Conservation (phyloP, 2,113 vertebrate genomes). For the Equus przewalskii region DNA sequence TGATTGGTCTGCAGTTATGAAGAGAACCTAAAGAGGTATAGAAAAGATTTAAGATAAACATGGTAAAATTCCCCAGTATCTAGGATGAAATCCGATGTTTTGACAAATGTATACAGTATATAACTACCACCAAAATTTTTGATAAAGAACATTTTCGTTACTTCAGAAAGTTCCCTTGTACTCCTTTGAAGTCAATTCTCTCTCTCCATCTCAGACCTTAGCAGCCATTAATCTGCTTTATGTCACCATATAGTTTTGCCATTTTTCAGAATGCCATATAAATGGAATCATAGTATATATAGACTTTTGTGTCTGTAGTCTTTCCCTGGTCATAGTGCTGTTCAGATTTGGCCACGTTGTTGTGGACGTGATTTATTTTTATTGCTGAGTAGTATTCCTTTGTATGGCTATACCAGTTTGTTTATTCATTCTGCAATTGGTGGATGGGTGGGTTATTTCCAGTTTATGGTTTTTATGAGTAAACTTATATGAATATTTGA, state of each 20-base stretch:
- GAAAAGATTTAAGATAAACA: neutral
- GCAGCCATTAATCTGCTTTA: slow-evolving; percentile 23
- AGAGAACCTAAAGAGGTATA: neutral
- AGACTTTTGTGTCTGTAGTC: neutral
- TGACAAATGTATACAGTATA: neutral
- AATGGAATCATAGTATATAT: neutral
- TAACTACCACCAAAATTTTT: slow-evolving; percentile 17
- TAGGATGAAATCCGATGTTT: neutral
- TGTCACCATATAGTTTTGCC: neutral
- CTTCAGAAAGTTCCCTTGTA: neutral
- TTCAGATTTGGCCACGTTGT: neutral
- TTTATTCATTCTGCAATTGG: slow-evolving; percentile 29
- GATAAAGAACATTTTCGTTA: neutral
- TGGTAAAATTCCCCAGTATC: neutral
- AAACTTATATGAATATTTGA: slow-evolving; percentile 17
- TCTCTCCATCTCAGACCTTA: neutral
- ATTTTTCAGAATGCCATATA: slow-evolving; percentile 30
- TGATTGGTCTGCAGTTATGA: neutral
- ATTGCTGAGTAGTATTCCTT: slow-evolving; percentile 21
- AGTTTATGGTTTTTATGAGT: slow-evolving; percentile 10
- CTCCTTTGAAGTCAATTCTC: neutral
- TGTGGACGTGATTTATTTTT: neutral
- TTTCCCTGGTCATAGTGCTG: neutral
- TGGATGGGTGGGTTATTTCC: neutral
- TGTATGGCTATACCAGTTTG: neutral